Base-by-base conservation (phyloP, 92 coral and sea anemone genomes). In the Porites cylindrica region DNA sequence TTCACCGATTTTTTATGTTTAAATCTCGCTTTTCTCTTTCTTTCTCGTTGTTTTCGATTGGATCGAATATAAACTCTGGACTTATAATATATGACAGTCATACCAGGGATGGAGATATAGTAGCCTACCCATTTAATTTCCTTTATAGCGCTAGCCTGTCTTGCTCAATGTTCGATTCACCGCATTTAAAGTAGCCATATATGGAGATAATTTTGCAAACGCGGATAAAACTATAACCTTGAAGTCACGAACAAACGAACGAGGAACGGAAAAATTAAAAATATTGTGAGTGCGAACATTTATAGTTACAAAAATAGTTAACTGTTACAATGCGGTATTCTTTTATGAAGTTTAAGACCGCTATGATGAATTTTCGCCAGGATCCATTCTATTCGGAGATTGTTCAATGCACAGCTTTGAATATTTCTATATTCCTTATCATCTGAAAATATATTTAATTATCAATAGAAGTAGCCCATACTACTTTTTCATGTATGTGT, bases 191-290 rank as follows among this genome's bases (percentile, higher is more conserved):
- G n/a, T 50, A 17, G 4, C 18, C 63, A 79, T 79, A n/a, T 66
- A 11, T 10, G 56, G 77, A 62, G 53, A 43, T 82, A 82, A 18
- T 82, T 82, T 59, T 70, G 43, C 10, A 16, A 9, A 4, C 51
- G 13, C 29, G 18, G 59, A 60, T 70, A 4, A 38, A 38, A 70
- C 60, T 81, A 43, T 32, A 24, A 82, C 32, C 76, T 81, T 52
- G 56, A 52, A n/a, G 78, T 58, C 38, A 82, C 67, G 75, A 56
- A 38, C 38, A 82, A 71, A 58, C 58, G 19, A 63, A 17, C 61
- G 47, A 38, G 4, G 47, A 56, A 18, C 61, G 60, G 17, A 66
- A 14, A 14, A 10, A 54, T 70, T 71, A 58, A 20, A 19, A 70
- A 56, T 70, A 70, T 70, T 29, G 43, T 14, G 8, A 9, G 43